Conservation (phyloP, 2,797 vertebrate genomes). For the Coluber constrictor region DNA sequence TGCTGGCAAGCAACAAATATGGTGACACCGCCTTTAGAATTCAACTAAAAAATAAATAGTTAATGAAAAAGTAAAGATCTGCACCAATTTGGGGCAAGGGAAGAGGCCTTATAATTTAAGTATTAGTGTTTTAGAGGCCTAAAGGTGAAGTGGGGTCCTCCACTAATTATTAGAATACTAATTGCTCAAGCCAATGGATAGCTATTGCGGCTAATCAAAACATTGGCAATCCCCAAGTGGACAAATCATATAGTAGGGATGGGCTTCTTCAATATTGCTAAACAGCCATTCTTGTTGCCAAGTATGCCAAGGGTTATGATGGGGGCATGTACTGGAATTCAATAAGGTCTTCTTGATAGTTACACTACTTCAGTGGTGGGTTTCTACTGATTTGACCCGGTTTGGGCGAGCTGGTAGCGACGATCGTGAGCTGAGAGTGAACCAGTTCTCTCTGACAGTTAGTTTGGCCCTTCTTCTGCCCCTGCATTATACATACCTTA, state of each 20-base stretch:
- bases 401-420: no score
- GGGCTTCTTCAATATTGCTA: background rate
- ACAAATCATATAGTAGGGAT: background rate
- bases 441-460: no score
- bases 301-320: background rate
- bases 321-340: background rate
- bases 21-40: background rate
- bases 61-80: background rate
- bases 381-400: no score
- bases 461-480: no score
- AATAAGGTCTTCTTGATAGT: background rate
- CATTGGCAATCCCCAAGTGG: background rate
- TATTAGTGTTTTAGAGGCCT: background rate
- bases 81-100: background rate
- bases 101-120: no score
- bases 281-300: background rate
- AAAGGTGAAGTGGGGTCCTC: background rate
- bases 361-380: background rate
- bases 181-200: background rate
- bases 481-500: no score
- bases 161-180: background rate
- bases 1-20: background rate
- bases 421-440: no score
- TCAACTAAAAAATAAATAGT: background rate
- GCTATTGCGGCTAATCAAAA: background rate